phyloP scores from a whole-genome alignment of 2,113 vertebrate species.

The Hucho hucho region DNA sequence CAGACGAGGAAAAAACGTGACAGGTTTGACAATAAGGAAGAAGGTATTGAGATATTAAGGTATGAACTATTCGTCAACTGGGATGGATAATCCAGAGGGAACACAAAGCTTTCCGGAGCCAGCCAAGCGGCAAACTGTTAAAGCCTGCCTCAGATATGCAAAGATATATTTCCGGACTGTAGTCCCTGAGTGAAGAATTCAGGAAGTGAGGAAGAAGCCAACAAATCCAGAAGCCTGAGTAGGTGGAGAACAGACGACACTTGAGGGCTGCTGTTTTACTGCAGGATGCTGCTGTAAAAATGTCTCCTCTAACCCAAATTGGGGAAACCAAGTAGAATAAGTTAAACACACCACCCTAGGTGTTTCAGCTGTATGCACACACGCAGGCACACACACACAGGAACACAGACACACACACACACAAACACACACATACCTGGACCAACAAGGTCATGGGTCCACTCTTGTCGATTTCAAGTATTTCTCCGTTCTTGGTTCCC shows the following conservation, averaged over 20 bases:
- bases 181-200: neutral
- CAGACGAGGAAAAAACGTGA: neutral
- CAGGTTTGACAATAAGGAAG: neutral
- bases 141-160: neutral
- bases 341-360: no score
- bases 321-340: no score
- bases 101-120: neutral
- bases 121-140: neutral
- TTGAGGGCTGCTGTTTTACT: neutral
- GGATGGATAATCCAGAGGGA: neutral
- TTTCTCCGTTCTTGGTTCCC: constrained; percentile 96
- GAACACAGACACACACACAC: neutral
- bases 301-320: neutral
- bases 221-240: neutral
- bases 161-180: neutral
- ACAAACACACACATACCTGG: constrained; percentile 71
- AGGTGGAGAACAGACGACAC: neutral
- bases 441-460: constrained; percentile 92
- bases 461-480: constrained; percentile 96
- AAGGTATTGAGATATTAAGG: neutral
- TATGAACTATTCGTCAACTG: neutral
- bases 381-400: neutral
- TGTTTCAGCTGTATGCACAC: neutral
- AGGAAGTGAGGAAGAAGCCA: neutral
- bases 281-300: neutral